Evolutionary conservation across 2,888 invertebrate genomes (phyloP), one percentile per base, ranked within the genome.

Genomic region (Melangyna quadrimaculata): DNA sequence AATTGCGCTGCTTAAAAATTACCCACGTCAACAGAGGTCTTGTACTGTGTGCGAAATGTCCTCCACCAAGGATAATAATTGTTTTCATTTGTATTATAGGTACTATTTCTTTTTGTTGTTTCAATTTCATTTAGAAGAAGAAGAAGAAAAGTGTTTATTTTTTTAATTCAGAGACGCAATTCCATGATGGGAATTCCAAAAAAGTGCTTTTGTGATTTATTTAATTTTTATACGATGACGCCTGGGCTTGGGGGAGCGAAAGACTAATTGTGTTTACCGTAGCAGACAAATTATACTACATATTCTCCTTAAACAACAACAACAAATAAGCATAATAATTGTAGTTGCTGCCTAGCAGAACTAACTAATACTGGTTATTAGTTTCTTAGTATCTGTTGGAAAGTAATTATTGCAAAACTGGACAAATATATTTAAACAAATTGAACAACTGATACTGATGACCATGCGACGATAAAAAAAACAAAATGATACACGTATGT

Each of bases 1-100:
- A 88, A 88, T 87, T 88, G 86, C 84, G 71, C 74, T 84, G 83
- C 77, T 70, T 79, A 73, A 78, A 71, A 82, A 73, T 51, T 81
- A 78, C 63, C 75, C 81, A 87, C 35, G 19, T 27, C 70, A 84
- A 78, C 87, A 87, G 87, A 79, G 88, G 86, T 87, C 78, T 82
- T 82, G 87, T 86, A 80, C 82, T 87, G 27, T 67, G 67, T 83
- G 69, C 63, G 63, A 73, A 77, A 51, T 72, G 71, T 81, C 77
- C 72, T 71, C 48, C 75, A 78, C 9, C 67, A 67, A 73, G 72
- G 78, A 79, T 83, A 87, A 72, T 78, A 73, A 79, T 77, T 87
- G 75, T 78, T 87, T 74, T 87, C 73, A 86, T 86, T 74, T 86
- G 80, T 87, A 87, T 80, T 87, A 84, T 87, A 84, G 80, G 77